These are phyloP conservation scores for Tetropium fuscum DNA, from an alignment of 2,888 invertebrate species.

Conservation along the genomic window DNA sequence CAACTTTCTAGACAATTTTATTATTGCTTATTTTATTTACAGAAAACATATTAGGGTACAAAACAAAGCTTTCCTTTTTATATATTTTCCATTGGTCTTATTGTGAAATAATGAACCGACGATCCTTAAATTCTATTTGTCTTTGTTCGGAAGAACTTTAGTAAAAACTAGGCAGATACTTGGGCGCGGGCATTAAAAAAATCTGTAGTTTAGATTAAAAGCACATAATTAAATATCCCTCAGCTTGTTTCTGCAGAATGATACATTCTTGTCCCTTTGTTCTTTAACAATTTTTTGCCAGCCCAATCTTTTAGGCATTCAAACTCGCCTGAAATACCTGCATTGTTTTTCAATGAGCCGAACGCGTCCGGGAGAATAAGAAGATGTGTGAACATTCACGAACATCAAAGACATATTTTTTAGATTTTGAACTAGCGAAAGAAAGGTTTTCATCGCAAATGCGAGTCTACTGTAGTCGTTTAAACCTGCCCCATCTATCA, in stretches of 20 bases:
- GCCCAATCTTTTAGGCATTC: slow-evolving; percentile 43
- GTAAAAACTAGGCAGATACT: not conserved
- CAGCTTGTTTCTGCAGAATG: slow-evolving; percentile 34
- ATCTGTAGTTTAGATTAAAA: not conserved
- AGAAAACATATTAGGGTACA: no score
- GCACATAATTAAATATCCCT: slow-evolving; percentile 37
- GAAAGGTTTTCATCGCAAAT: slow-evolving; percentile 42
- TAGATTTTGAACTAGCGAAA: slow-evolving; percentile 43
- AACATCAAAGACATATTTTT: slow-evolving; percentile 57
- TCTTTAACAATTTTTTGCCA: slow-evolving; percentile 39
- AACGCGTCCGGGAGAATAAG: slow-evolving; percentile 43
- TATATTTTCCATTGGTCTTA: no score
- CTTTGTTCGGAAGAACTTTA: not conserved
- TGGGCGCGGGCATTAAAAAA: not conserved
- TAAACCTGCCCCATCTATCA: slow-evolving; percentile 46
- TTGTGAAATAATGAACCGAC: no score
- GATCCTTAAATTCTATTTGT: not conserved
- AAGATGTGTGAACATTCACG: slow-evolving; percentile 53
- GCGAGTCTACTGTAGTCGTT: slow-evolving; percentile 39
- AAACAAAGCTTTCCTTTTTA: no score
- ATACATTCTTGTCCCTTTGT: slow-evolving; percentile 41
- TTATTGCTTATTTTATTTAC: no score
- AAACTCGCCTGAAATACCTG: slow-evolving; percentile 50
- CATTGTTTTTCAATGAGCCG: slow-evolving; percentile 53
- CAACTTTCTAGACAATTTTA: no score